Base-by-base conservation (phyloP, 2,888 invertebrate genomes). In the Philaethria dido region DNA sequence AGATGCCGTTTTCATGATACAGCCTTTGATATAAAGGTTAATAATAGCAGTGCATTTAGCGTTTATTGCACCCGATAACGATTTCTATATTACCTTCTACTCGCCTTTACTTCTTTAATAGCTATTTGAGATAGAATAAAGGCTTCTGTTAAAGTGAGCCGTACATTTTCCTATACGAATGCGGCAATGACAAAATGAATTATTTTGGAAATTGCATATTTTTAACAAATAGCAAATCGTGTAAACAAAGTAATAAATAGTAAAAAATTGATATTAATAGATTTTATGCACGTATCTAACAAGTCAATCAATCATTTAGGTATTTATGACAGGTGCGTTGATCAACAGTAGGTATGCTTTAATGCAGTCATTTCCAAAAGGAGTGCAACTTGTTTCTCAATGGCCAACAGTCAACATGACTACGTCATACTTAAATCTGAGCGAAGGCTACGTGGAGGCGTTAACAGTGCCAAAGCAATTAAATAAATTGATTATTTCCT, bases 401-500 rank as follows among this genome's bases (percentile, higher is more conserved):
- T 80, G 81, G 75, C 76, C 78, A 77, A 80, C 79, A 81, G 80
- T 80, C 79, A 77, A 81, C 79, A 80, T 78, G 80, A 74, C 81
- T 78, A 86, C 91, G 89, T 91, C 89, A 91, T 86, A 79, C 82
- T 83, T 89, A 88, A 89, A 89, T 86, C 82, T 81, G 80, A 82
- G 76, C 82, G 90, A 90, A 92, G 92, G 91, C 86, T 88, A 80
- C 79, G 84, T 83, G 89, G 86, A 81, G 90, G 90, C 89, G 90
- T 87, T 82, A 80, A 77, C 80, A 82, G 84, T 82, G 80, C 80
- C 83, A 77, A 77, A 82, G 83, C 85, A 87, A 89, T 88, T 88
- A 87, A 85, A 83, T 85, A 81, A 86, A 88, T 88, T 89, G 88
- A 87, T 87, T 87, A 88, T 89, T 87, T 88, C 88, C 89, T 89